Conservation (phyloP, 2,113 vertebrate genomes). For the Neotoma lepida region DNA sequence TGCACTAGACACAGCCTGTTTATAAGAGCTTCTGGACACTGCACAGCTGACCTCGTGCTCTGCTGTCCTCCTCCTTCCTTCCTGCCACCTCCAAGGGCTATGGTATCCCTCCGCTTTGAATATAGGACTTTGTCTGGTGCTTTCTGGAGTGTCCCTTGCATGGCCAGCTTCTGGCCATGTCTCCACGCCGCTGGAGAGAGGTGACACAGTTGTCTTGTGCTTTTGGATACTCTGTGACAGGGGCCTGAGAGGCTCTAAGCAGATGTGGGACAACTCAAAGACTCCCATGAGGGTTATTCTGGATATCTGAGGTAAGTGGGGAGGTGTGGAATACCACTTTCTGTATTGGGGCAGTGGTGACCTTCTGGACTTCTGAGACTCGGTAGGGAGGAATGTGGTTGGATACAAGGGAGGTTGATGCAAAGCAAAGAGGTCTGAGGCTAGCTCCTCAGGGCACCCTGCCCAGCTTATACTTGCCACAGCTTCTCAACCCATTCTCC, state of each 20-base stretch:
- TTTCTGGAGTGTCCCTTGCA: not conserved
- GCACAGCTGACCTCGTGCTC: accelerated
- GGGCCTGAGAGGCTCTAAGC: not conserved
- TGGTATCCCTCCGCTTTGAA: no score
- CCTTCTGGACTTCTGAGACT: not conserved
- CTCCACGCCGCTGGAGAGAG: not conserved
- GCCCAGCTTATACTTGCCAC: not conserved
- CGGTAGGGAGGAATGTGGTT: not conserved
- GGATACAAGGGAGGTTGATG: not conserved
- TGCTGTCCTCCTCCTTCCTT: not conserved
- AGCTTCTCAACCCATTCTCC: not conserved
- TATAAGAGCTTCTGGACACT: not conserved
- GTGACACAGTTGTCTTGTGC: accelerated
- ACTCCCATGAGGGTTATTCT: not conserved
- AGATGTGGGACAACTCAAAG: not conserved
- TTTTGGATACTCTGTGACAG: not conserved
- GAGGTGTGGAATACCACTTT: not conserved
- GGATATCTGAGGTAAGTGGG: not conserved
- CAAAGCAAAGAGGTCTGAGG: not conserved
- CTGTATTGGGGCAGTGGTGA: not conserved
- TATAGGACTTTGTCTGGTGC: not conserved
- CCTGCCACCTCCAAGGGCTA: not conserved
- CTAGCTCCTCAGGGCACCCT: not conserved
- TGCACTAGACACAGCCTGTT: accelerated
- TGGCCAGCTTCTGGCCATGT: accelerated